phyloP scores from a whole-genome alignment of 1,140 invertebrate genomes.

The Globodera ellingtonae region DNA sequence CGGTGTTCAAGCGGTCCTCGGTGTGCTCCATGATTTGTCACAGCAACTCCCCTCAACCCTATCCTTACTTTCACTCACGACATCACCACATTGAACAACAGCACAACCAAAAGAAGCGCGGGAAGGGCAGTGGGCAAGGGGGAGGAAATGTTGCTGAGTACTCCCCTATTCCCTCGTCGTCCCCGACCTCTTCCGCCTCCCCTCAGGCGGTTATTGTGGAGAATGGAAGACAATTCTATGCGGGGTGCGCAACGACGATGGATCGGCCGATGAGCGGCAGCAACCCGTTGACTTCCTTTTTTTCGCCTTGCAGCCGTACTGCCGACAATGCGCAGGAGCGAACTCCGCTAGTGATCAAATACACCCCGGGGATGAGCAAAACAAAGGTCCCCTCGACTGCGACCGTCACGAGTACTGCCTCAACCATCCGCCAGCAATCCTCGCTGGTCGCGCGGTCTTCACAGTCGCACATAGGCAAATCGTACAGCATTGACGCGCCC shows the following conservation, averaged over 20 bases:
- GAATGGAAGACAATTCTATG: conserved; percentile 38
- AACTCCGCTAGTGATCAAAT: conserved; percentile 62
- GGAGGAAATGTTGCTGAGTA: conserved; percentile 6
- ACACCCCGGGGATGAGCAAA: conserved; percentile 43
- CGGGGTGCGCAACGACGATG: background rate
- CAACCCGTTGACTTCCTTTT: conserved; percentile 11
- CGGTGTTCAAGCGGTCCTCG: background rate
- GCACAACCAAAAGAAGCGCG: background rate
- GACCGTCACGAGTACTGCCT: background rate
- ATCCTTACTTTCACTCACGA: conserved; percentile 57
- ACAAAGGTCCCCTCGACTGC: conserved; percentile 7
- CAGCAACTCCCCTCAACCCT: conserved; percentile 54
- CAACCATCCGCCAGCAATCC: background rate
- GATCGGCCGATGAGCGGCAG: conserved; percentile 8
- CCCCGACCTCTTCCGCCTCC: conserved; percentile 25
- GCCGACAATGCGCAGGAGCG: conserved; percentile 53
- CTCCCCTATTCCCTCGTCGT: conserved; percentile 25
- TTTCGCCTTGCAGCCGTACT: conserved; percentile 19
- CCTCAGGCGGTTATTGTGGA: conserved; percentile 59
- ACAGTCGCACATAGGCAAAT: conserved; percentile 53
- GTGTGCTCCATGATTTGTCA: conserved; percentile 18
- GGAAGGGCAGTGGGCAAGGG: conserved; percentile 1
- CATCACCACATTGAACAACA: conserved; percentile 24
- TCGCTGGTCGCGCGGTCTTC: background rate
- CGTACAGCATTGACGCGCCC: conserved; percentile 59